Conservation (phyloP, 2,113 vertebrate species). For the Tretioscincus oriximinensis region DNA sequence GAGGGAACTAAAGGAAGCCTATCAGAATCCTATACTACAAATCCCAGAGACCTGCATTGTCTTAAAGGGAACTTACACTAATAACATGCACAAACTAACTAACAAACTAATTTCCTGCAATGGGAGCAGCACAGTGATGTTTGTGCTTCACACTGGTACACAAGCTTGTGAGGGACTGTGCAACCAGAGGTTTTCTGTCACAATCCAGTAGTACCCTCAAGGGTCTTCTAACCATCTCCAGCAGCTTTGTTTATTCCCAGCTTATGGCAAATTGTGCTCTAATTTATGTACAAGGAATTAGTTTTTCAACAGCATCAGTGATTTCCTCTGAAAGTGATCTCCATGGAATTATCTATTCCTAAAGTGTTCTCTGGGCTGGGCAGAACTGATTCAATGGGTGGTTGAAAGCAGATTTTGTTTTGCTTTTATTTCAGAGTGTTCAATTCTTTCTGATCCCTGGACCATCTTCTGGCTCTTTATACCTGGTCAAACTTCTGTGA, state of each 20-base stretch:
- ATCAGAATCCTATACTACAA: too few relatives aligned
- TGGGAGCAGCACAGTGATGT: too few relatives aligned
- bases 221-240: neutral
- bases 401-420: neutral
- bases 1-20: too few relatives aligned
- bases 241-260: neutral
- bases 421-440: too few relatives aligned
- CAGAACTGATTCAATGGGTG: neutral
- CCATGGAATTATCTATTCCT: neutral
- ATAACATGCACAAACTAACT: too few relatives aligned
- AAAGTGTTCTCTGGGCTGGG: neutral
- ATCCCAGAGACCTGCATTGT: too few relatives aligned
- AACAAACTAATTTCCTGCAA: too few relatives aligned
- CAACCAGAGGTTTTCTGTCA: neutral
- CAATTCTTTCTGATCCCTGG: too few relatives aligned
- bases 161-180: neutral
- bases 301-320: neutral
- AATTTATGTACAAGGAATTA: neutral
- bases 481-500: too few relatives aligned
- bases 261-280: neutral
- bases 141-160: neutral
- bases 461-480: too few relatives aligned
- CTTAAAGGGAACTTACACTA: too few relatives aligned
- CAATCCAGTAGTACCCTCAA: neutral
- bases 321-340: neutral